A percentile compares a stretch with the other conserved stretches of the same genome.
phyloP scores from a whole-genome alignment of 2,113 vertebrate genomes.

The Dicentrarchus labrax region DNA sequence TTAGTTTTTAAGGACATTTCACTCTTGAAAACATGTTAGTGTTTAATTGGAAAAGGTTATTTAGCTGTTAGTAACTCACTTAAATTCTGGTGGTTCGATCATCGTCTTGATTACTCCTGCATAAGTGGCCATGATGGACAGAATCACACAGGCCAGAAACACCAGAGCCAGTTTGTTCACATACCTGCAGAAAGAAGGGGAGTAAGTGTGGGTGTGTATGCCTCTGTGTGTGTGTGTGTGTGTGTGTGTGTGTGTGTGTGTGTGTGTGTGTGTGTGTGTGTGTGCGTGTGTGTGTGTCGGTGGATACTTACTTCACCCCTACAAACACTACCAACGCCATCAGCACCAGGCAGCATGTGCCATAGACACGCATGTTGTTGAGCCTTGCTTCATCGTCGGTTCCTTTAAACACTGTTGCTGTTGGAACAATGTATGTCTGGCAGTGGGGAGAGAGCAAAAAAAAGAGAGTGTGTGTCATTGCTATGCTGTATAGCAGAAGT shows the following conservation, averaged over 20 bases:
- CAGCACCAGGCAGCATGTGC: constrained; percentile 89
- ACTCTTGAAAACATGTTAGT: background rate
- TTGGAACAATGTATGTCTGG: constrained; percentile 92
- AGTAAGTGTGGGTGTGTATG: background rate
- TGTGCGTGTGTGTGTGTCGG: background rate
- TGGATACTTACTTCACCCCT: constrained; percentile 89
- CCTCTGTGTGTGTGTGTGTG: background rate
- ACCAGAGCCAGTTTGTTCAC: constrained; percentile 96
- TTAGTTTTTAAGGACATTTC: background rate
- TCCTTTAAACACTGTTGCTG: constrained; percentile 80
- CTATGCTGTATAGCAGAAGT: background rate
- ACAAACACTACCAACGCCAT: constrained; percentile 96
- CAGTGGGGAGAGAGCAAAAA: background rate
- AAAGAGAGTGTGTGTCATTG: background rate
- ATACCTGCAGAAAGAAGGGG: constrained; percentile 71
- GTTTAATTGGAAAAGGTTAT: background rate
- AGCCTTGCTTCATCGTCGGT: constrained; percentile 63
- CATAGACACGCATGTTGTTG: constrained; percentile 93
- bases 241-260: background rate
- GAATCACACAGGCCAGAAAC: constrained; percentile 94
- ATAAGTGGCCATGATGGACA: constrained; percentile 95
- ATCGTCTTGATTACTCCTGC: constrained; percentile 92
- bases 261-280: background rate
- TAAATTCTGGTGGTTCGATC: constrained; percentile 87
- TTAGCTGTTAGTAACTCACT: constrained; percentile 82